Evolutionary conservation across 2,113 vertebrate genomes (phyloP), one percentile per base, ranked within the genome.

Genomic region (Xenus cinereus): DNA sequence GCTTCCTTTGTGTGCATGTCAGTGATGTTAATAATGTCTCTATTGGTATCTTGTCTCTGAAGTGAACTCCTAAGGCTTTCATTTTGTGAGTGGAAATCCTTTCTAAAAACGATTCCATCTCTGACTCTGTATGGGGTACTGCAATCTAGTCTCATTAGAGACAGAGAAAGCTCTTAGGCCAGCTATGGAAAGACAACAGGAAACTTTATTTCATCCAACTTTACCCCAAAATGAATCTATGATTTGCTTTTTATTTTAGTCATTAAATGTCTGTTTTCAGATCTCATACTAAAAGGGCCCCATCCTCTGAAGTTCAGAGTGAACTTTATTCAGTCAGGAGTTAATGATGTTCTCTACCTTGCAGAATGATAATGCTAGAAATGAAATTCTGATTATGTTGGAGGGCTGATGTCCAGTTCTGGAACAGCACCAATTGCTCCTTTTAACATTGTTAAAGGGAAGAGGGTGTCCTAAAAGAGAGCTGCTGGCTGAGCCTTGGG

Each of bases 1-100:
- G 91, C 95, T 97, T 95, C 95, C 89, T 97, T 97, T 97, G 93
- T 97, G 92, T 95, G 95, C 90, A 86, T 97, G 96, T 97, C 97
- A 97, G 93, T 87, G 95, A 95, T 97, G 97, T 95, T 97, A 97
- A 97, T 97, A 97, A 97, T 92, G 97, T 96, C 97, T 96, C 96
- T 91, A 95, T 97, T 96, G 97, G 95, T 96, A 94, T 97, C 96
- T 96, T 96, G 96, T 97, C 96, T 97, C 93, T 97, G 96, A 97
- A 97, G 93, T 94, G 90, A 97, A 96, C 94, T 97, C 95, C 93
- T 93, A 95, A 96, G 94, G 93, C 95, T 97, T 95, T 96, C 90
- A 90, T 96, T 96, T 89, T 95, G 93, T 78, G 94, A 95, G 89
- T 93, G 86, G 95, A 95, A 97, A 96, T 97, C 93, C 89, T 91